Evolutionary conservation across 1,140 invertebrate species (phyloP).

Genomic region (Aplysia californica): DNA sequence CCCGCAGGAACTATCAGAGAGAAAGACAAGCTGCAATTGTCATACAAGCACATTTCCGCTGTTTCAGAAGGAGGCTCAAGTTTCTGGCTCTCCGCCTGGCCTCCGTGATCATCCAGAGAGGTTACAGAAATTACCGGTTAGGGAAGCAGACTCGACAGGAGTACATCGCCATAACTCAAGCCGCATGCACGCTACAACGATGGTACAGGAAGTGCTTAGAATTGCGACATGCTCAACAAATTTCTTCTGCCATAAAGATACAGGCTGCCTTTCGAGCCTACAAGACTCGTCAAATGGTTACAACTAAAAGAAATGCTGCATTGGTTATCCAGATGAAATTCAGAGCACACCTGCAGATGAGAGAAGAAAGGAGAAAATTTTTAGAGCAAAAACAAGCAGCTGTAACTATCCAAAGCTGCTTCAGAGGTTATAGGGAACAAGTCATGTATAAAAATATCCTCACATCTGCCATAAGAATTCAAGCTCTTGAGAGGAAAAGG

Average conservation of each 20-base stretch:
- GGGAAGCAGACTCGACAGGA: neutral
- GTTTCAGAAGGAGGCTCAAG: constrained; percentile 5
- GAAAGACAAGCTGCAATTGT: constrained; percentile 18
- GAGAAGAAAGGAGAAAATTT: neutral
- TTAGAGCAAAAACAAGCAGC: constrained; percentile 12
- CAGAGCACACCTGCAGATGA: constrained; percentile 29
- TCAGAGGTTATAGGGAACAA: constrained; percentile 26
- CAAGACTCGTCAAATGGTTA: constrained; percentile 14
- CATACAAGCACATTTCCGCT: constrained; percentile 30
- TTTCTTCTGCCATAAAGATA: neutral
- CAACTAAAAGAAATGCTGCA: constrained; percentile 32
- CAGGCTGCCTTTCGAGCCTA: constrained; percentile 28
- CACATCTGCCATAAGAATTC: constrained; percentile 31
- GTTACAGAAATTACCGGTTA: neutral
- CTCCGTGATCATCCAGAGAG: constrained; percentile 25
- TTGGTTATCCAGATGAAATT: constrained; percentile 41
- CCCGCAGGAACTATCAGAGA: constrained; percentile 11
- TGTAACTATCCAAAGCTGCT: constrained; percentile 27
- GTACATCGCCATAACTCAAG: neutral
- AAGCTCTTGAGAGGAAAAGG: constrained; percentile 38
- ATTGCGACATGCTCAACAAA: neutral
- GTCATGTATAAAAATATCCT: constrained; percentile 22
- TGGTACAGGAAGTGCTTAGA: neutral
- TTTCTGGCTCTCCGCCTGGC: constrained; percentile 25
- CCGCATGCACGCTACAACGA: constrained; percentile 12